These are phyloP conservation scores for Paracentrotus lividus DNA, from an alignment of 53 echinoderm and acorn worm species.

Conservation along the genomic window DNA sequence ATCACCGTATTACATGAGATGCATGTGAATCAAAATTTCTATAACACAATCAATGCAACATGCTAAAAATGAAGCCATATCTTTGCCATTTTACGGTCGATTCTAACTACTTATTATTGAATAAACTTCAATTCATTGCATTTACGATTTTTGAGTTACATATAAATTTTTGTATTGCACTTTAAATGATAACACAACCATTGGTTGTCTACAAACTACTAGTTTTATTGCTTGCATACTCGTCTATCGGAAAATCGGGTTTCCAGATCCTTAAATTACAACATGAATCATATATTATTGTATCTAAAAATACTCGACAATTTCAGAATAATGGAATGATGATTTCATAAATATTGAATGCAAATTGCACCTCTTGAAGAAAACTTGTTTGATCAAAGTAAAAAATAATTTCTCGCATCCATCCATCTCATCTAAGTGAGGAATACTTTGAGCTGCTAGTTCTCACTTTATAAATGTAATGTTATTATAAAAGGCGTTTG, in stretches of 20 bases:
- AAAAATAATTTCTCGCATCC: neutral
- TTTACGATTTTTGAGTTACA: neutral
- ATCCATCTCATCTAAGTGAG: neutral
- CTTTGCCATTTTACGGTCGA: neutral
- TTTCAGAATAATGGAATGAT: conserved; percentile 59
- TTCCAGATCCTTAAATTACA: conserved; percentile 57
- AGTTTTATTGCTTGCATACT: conserved; percentile 69
- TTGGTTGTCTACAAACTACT: conserved; percentile 62
- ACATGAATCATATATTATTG: conserved; percentile 39
- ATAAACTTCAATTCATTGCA: neutral
- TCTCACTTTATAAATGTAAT: neutral
- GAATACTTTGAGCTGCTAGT: neutral
- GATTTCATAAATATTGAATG: conserved; percentile 9
- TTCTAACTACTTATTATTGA: neutral
- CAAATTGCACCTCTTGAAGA: neutral
- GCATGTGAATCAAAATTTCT: neutral
- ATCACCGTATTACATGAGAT: too few relatives aligned
- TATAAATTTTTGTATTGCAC: conserved; percentile 60
- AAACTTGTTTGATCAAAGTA: neutral
- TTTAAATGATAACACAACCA: neutral
- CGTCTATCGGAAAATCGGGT: conserved; percentile 65
- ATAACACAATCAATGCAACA: neutral
- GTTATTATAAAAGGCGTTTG: conserved; percentile 22
- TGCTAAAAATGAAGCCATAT: neutral
- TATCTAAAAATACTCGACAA: conserved; percentile 38